Base-by-base conservation (phyloP, 1,140 invertebrate species). In the Drosophila carrolli region DNA sequence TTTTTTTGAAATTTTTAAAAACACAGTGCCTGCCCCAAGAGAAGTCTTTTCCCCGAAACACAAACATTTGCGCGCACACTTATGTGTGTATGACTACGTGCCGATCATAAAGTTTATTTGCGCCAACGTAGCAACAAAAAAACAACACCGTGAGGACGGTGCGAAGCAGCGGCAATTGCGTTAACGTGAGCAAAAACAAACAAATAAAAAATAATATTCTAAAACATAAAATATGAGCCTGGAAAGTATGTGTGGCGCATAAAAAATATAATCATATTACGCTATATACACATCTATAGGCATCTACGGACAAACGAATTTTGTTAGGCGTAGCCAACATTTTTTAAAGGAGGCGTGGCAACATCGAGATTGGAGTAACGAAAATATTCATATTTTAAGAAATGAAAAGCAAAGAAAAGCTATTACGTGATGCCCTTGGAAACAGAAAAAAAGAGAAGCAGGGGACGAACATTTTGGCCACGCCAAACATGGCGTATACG, bases 171-270 rank as follows among this genome's bases (percentile, higher is more conserved):
- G 35, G 54, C 43, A 79, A 73, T 66, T 51, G 70, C 56, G 27
- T 63, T 47, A 55, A 66, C 44, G 65, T 77, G 56, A 46, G 32
- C 43, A 41, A 56, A 77, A 83, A 71, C 75, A 88, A 89, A 80
- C 76, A 88, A 84, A 89, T 89, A 88, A 89, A 84, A 88, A 76
- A 88, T 83, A 76, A 88, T 88, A 88, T 88, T 86, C 79, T 63
- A 89, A 83, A 88, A 74, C 60, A 84, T 83, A 80, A 83, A 80
- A 80, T 83, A 74, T 59, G 72, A 54, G 67, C 61, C 54, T 41
- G 56, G 48, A 53, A 83, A 82, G 61, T 76, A 66, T 86, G 78
- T 88, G 78, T 61, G 65, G 61, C 40, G 59, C 72, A 86, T 83
- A 80, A 89, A 83, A 79, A 80, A 84, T 73, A 80, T 73, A 78